phyloP scores from a whole-genome alignment of 2,797 vertebrate genomes.

The Potorous gilbertii region DNA sequence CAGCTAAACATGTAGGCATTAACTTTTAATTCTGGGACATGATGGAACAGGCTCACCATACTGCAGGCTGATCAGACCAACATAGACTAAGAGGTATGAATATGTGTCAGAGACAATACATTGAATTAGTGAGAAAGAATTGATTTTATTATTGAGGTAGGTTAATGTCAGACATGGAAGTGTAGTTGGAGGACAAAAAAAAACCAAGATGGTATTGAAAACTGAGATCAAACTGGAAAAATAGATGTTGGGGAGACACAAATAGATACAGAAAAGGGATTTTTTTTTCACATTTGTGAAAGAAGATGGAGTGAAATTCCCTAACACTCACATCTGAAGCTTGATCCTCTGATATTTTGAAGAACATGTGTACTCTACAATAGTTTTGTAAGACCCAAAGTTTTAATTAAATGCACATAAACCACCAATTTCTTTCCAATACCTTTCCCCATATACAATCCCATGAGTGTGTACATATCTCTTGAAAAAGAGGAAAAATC shows the following conservation, averaged over 20 bases:
- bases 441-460: conserved; percentile 15
- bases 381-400: neutral
- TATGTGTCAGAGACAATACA: neutral
- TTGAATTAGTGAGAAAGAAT: neutral
- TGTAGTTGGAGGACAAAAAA: neutral
- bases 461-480: conserved; percentile 12
- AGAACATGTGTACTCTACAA: neutral
- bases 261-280: neutral
- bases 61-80: neutral
- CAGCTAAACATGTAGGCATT: neutral
- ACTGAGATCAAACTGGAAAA: conserved; percentile 1
- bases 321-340: neutral
- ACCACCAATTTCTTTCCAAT: conserved; percentile 22
- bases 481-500: conserved; percentile 8
- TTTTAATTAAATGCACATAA: conserved; percentile 24
- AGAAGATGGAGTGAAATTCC: neutral
- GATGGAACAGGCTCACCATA: neutral
- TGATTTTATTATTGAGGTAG: neutral
- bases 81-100: conserved; percentile 6
- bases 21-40: neutral
- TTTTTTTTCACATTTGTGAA: neutral
- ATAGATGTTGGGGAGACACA: conserved; percentile 3
- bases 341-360: conserved; percentile 25
- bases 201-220: neutral
- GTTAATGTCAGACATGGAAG: neutral